Evolutionary conservation across 2,797 vertebrate species (phyloP).

Genomic region (Smutsia temminckii): DNA sequence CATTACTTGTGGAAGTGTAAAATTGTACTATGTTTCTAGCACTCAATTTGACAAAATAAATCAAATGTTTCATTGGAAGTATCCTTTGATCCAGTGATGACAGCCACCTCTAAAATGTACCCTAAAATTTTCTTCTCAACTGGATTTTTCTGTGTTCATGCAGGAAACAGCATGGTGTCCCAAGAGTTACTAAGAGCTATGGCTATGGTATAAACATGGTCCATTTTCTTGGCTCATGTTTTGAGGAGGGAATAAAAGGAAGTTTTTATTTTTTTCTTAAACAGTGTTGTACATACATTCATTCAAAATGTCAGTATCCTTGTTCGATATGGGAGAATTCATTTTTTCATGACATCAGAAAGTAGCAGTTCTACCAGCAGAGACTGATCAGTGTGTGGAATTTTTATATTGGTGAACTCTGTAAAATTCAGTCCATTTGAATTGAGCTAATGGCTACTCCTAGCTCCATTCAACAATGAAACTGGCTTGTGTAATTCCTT

Average conservation of each 20-base stretch:
- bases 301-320: not conserved
- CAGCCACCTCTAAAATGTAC: not conserved
- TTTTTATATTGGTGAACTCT: not conserved
- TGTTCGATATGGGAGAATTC: not conserved
- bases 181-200: not conserved
- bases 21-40: not conserved
- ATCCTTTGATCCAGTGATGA: not conserved
- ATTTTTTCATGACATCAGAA: not conserved
- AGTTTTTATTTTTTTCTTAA: not conserved
- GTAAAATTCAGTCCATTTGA: not conserved
- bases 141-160: not conserved
- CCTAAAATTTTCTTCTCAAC: not conserved
- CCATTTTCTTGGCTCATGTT: not conserved
- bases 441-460: not conserved
- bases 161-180: not conserved
- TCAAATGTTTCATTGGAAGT: not conserved
- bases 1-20: not conserved
- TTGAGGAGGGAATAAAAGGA: not conserved
- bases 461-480: not conserved
- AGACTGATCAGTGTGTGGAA: not conserved
- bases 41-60: not conserved
- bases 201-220: not conserved
- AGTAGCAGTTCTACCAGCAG: not conserved
- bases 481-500: not conserved
- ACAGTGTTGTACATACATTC: not conserved